Evolutionary conservation across 1,140 invertebrate genomes (phyloP), one percentile per base, ranked within the genome.

Genomic region (Drosophila triauraria): DNA sequence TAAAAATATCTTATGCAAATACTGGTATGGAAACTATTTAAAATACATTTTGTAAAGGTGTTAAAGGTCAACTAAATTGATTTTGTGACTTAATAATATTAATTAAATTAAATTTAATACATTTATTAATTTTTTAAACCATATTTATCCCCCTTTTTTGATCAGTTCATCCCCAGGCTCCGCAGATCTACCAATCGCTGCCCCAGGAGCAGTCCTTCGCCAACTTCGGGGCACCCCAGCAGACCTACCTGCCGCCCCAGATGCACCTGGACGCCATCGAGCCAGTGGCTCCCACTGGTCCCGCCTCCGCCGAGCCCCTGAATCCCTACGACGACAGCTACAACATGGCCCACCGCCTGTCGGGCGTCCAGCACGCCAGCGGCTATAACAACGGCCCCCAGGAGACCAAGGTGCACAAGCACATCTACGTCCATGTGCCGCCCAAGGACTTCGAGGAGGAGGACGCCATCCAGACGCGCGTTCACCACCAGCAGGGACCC

Each of bases 341-440:
- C 67, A 92, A 91, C 60, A 87, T 91, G 78, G 91, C 91, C 17
- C 86, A 91, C 57, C 85, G 79, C 17, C 47, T 90, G 72, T 74
- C 91, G 43, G 59, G 86, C 68, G 38, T 68, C n/a, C 61, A 93
- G 84, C 65, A 92, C 32, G 86, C 93, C 57, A 81, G 77, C 8
- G 91, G 79, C 59, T 92, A 86, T 63, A 76, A 85, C 50, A 93
- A 82, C 48, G 72, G 50, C 12, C 91, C 75, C 60, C 85, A 75
- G 75, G 92, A 83, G 62, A 87, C 81, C 38, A 91, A 75, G 53
- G 94, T 95, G 51, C 96, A 96, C 88, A 96, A 96, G 83, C 96
- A 96, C 94, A 96, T 97, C 92, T 96, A 96, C 94, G 96, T 97
- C 12, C 96, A 96, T 92, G 96, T 96, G 27, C 95, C 96, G 47